Evolutionary conservation across 1,140 invertebrate species (phyloP).

Genomic region (Trichogramma pretiosum): DNA sequence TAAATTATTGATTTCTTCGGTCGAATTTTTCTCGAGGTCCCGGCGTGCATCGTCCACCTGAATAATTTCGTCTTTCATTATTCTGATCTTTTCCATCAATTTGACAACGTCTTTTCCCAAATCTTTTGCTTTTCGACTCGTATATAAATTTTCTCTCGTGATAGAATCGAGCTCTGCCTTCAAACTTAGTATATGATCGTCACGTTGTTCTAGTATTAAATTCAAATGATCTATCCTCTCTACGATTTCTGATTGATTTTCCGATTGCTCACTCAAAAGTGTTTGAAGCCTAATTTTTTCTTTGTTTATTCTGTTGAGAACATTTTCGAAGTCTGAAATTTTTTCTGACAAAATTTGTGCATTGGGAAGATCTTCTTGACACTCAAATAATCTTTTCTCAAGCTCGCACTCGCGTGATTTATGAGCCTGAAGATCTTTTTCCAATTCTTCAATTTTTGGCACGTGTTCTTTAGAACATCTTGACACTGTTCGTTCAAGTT

Average conservation of each 20-base stretch:
- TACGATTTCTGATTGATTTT: slow-evolving; percentile 24
- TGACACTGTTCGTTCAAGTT: slow-evolving; percentile 20
- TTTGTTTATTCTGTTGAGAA: slow-evolving; percentile 17
- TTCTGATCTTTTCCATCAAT: slow-evolving; percentile 19
- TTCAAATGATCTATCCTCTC: slow-evolving; percentile 23
- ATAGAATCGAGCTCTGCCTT: slow-evolving; percentile 20
- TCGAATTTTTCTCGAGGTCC: slow-evolving; percentile 23
- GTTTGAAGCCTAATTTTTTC: slow-evolving; percentile 21
- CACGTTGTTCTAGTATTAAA: slow-evolving; percentile 21
- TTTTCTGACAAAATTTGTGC: slow-evolving; percentile 23
- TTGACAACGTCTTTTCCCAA: slow-evolving; percentile 25
- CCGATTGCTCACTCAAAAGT: slow-evolving; percentile 18
- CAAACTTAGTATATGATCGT: slow-evolving; percentile 24
- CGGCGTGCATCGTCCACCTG: slow-evolving; percentile 23
- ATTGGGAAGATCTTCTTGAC: slow-evolving; percentile 17
- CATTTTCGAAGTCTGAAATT: slow-evolving; percentile 22
- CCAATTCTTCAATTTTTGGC: slow-evolving; percentile 25
- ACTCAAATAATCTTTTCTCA: slow-evolving; percentile 16
- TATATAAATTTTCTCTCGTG: slow-evolving; percentile 21
- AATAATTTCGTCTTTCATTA: slow-evolving; percentile 22
- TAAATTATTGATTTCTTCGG: slow-evolving; percentile 25
- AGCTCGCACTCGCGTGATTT: slow-evolving; percentile 18
- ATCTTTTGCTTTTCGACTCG: slow-evolving; percentile 20
- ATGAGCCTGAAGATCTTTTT: slow-evolving; percentile 22
- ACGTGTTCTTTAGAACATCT: slow-evolving; percentile 23